phyloP scores from a whole-genome alignment of 2,113 vertebrate species.

The Nycticryphes semicollaris region DNA sequence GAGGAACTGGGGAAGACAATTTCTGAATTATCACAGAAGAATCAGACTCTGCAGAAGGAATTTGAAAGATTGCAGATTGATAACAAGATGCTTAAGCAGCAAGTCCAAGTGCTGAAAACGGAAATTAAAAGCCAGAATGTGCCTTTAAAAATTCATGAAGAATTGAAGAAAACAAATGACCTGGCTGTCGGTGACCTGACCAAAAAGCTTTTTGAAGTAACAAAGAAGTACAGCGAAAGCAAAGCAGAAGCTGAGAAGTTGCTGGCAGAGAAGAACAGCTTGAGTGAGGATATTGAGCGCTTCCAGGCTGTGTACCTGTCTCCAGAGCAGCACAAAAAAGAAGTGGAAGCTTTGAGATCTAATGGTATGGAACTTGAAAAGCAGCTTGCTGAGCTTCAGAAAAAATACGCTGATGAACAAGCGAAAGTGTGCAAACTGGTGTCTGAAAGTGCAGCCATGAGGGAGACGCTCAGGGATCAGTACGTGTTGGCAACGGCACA shows the following conservation, averaged over 20 bases:
- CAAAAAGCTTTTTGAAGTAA: constrained; percentile 83
- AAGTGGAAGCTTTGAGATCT: constrained; percentile 73
- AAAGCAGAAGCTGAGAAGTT: constrained; percentile 82
- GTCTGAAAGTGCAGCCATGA: constrained; percentile 77
- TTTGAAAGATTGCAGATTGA: constrained; percentile 78
- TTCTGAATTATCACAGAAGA: constrained; percentile 79
- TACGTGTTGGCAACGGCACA: constrained; percentile 79
- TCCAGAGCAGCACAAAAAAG: constrained; percentile 76
- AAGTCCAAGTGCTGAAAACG: constrained; percentile 79
- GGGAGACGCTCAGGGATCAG: constrained; percentile 74
- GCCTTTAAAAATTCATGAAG: constrained; percentile 81
- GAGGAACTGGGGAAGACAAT: constrained; percentile 77
- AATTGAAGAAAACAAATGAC: constrained; percentile 79
- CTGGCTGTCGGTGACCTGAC: constrained; percentile 81
- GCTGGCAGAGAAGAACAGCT: constrained; percentile 72
- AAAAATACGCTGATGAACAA: constrained; percentile 73
- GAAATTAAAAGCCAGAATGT: constrained; percentile 85
- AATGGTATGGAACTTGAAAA: constrained; percentile 71
- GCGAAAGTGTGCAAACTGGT: constrained; percentile 66
- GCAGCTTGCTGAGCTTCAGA: constrained; percentile 76
- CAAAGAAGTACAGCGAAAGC: constrained; percentile 77
- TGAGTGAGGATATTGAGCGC: constrained; percentile 74
- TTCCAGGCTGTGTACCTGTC: constrained; percentile 74
- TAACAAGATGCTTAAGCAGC: constrained; percentile 80
- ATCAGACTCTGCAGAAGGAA: constrained; percentile 84